Base-by-base conservation (phyloP, 2,797 vertebrate genomes). In the Champsocephalus esox region DNA sequence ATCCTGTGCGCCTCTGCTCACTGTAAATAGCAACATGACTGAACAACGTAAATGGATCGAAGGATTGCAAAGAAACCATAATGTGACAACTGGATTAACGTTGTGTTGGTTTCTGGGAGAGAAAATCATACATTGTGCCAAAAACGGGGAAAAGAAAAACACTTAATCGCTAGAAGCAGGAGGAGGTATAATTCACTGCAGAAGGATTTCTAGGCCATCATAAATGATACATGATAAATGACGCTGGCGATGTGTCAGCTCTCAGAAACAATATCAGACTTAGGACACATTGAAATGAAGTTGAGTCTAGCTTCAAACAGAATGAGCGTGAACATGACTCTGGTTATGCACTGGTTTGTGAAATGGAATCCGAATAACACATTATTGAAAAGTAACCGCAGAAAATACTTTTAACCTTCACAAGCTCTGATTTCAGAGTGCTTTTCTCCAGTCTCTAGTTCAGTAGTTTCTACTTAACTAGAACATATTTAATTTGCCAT, bases 171-270 rank as follows among this genome's bases (percentile, higher is more conserved):
- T 44, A 13, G 17, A 59, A 52, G 14, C 46, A 44, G 69, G 65
- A 79, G 32, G 73, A 61, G 60, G 73, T 72, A 73, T 81, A 76
- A 79, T 82, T 75, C 49, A 59, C 64, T 63, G 41, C 59, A 55
- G 86, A 77, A 72, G 49, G 46, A 51, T 82, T 89, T 84, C 81
- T 77, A 46, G 74, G 83, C 61, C 77, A 58, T 69, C 12, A 73
- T 84, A 50, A 85, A 82, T 86, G 71, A 86, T 80, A 62, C 73
- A 86, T 77, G 55, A 82, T 80, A 62, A 75, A 86, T 77, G 55
- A 81, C 78, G 50, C 63, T 67, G 68, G 3, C 38, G 28, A 75
- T 75, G 73, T 62, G 70, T 70, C 68, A 67, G 62, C n/a, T 62
- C 73, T 74, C 48, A 78, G 49, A 85, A 77, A 73, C 61, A 71